Evolutionary conservation across 2,113 vertebrate species (phyloP).

Genomic region (Pyrgilauda ruficollis): DNA sequence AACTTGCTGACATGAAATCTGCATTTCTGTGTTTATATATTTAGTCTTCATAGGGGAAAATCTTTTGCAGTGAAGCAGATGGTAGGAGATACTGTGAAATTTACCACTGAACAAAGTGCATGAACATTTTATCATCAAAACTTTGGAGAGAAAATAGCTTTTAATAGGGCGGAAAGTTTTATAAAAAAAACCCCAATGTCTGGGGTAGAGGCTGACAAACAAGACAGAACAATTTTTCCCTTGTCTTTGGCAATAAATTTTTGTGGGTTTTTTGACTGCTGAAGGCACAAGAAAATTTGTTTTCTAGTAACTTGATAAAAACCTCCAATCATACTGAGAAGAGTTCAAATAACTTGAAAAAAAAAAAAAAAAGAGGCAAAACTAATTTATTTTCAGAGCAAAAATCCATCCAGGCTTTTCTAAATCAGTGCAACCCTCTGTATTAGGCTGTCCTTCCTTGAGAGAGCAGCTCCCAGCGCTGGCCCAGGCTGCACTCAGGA

Average conservation of each 20-base stretch:
- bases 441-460: background rate
- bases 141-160: constrained; percentile 18
- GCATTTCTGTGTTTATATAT: constrained; percentile 21
- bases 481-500: background rate
- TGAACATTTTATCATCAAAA: background rate
- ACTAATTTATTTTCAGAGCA: background rate
- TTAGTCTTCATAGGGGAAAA: background rate
- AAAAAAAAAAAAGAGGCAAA: background rate
- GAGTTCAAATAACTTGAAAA: background rate
- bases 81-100: constrained; percentile 10
- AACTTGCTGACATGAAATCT: constrained; percentile 37
- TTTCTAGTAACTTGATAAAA: constrained; percentile 6
- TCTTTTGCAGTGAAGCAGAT: constrained; percentile 25
- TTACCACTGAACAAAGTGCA: background rate
- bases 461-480: background rate
- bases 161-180: background rate
- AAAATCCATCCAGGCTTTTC: background rate
- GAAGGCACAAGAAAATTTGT: background rate
- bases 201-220: background rate
- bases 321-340: background rate
- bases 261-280: background rate
- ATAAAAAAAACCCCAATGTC: background rate
- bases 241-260: background rate
- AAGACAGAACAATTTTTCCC: background rate
- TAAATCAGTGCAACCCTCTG: background rate